Conservation (phyloP, 2,888 invertebrate genomes). For the Dolomedes plantarius region DNA sequence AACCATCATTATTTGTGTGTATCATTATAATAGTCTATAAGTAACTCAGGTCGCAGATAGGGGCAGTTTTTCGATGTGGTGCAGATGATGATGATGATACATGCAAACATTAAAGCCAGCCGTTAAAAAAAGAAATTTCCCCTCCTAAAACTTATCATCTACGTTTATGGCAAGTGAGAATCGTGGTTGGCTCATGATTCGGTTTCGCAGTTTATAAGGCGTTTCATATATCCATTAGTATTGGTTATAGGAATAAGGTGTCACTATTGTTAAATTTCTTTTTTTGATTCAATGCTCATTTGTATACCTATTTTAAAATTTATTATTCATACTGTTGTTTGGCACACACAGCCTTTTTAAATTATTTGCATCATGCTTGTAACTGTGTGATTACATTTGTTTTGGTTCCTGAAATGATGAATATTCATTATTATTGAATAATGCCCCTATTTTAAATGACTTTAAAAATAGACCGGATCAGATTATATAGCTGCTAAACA, state of each 20-base stretch:
- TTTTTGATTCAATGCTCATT: neutral
- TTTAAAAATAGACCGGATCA: too few species aligned
- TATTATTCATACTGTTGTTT: neutral
- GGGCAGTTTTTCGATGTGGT: neutral
- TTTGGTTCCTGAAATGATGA: too few species aligned
- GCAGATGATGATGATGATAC: slow-evolving; percentile 5
- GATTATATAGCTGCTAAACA: too few species aligned
- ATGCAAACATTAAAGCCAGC: neutral
- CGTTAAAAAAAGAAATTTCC: neutral
- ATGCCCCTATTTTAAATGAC: too few species aligned
- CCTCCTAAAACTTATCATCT: neutral
- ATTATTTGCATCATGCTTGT: too few species aligned
- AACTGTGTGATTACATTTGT: too few species aligned
- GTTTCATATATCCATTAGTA: neutral
- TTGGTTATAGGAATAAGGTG: neutral
- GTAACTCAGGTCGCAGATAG: neutral
- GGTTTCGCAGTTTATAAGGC: neutral
- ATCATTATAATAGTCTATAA: slow-evolving; percentile 14
- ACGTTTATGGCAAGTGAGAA: neutral
- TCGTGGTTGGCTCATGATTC: neutral
- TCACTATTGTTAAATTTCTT: neutral
- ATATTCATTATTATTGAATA: too few species aligned
- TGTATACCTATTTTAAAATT: neutral
- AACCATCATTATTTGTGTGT: neutral
- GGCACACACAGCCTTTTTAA: neutral